Base-by-base conservation (phyloP, 2,113 vertebrate species). In the Motacilla alba region DNA sequence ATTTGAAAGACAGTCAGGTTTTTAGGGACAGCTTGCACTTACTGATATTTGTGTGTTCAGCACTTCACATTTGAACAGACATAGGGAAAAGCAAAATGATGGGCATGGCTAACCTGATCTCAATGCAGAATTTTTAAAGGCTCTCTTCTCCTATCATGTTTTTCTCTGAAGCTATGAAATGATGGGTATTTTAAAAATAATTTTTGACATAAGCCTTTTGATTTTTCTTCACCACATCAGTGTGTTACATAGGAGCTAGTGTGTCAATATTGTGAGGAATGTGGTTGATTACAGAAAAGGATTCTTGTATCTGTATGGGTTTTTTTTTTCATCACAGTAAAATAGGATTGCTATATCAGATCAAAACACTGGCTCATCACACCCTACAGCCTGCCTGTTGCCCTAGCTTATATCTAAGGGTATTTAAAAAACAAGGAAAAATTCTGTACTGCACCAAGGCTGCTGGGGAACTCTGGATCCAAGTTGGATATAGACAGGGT, bases 361-460 rank as follows among this genome's bases (percentile, higher is more conserved):
- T 91, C 33, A 74, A 91, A 84, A 20, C 14, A 30, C 8, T 70
- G 46, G 23, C 18, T 69, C 12, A 23, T 63, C 26, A 6, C 33
- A n/a, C 14, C 33, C 78, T 60, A 44, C 4, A 76, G 12, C 12
- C 28, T 76, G 5, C 7, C 22, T 62, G 28, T 85, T 67, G 10
- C 10, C 28, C 22, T 66, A 55, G 9, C 10, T 81, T 47, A 44
- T 58, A 43, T 19, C 20, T 78, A 30, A 64, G 4, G 3, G 12
- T 47, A 85, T 81, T 93, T 78, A 49, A 70, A 75, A 85, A 88
- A 24, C 3, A 47, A 21, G 2, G 9, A 21, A 82, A 77, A 79
- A 31, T 26, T 12, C 14, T 1, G 0, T 43, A 52, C n/a, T 31
- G 3, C 3, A 43, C 16, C 1, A 2, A 46, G 18, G 27, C 13